Evolutionary conservation across 2,888 invertebrate species (phyloP).

Genomic region (Pammene aurita): DNA sequence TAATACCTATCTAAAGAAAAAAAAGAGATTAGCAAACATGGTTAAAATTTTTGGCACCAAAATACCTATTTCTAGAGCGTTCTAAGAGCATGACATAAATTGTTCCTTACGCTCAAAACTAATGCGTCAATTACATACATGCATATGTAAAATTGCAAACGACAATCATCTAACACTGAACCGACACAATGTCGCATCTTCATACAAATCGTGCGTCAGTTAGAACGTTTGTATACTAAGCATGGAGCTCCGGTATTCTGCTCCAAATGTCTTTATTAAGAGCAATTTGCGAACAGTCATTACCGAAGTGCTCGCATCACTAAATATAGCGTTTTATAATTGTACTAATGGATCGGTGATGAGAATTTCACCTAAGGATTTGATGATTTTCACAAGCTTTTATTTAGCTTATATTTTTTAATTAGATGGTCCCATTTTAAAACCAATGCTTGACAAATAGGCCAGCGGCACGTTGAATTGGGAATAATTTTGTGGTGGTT

Average conservation of each 20-base stretch:
- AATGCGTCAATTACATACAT: neutral
- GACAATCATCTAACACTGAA: neutral
- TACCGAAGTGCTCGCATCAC: conserved; percentile 36
- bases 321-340: conserved; percentile 43
- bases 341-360: conserved; percentile 36
- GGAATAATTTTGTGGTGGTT: no score
- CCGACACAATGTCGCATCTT: neutral
- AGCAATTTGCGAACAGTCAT: conserved; percentile 38
- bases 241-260: neutral
- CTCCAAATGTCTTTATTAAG: conserved; percentile 36
- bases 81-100: neutral
- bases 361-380: conserved; percentile 5
- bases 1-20: no score
- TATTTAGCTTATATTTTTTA: neutral
- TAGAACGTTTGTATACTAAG: neutral
- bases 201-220: neutral
- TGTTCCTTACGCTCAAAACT: neutral
- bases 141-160: conserved; percentile 13
- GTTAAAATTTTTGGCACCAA: no score
- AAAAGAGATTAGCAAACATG: no score
- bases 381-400: neutral
- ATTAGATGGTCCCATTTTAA: no score
- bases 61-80: neutral
- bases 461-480: no score
- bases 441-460: no score